Evolutionary conservation across 2,888 invertebrate genomes (phyloP), one percentile per base, ranked within the genome.

Genomic region (Andrena chrysosceles): DNA sequence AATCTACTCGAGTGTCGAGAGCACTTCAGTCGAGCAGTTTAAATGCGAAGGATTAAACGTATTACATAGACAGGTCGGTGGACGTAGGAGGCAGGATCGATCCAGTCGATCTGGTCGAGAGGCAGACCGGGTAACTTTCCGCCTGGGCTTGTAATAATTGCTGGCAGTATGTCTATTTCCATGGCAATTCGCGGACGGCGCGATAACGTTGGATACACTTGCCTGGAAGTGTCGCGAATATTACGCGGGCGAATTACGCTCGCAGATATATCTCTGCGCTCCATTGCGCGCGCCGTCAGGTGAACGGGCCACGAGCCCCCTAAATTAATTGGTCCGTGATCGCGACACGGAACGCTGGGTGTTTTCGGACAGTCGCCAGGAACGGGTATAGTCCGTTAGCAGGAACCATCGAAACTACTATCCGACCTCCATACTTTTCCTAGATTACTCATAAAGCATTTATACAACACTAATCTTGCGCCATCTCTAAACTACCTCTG

Each of bases 271-370:
- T 62, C 42, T 63, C 54, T 29, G 62, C 49, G 73, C 67, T 68
- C 63, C 48, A 68, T 79, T 81, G 62, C 79, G 31, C 64, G 72
- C 63, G 29, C 20, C 26, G 72, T 70, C 78, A 77, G 68, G 81
- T 81, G 81, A 81, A 81, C 63, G 73, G 73, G 49, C 73, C 26
- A 20, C 63, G 49, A 59, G 48, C 49, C 63, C 16, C n/a, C 62
- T 64, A 63, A 73, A 81, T 81, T 81, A 81, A 81, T 81, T 81
- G 79, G 79, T 68, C 79, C 79, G 81, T 68, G 81, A 81, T 73
- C 73, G 56, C 26, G 26, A 35, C 67, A 63, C 68, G 56, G 20
- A 20, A 56, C 56, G 70, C 60, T 35, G 29, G 7, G 54, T 70
- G 70, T 70, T 76, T 70, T 76, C 70, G 75, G 75, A 52, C 62